phyloP scores from a whole-genome alignment of 2,797 vertebrate species.

The Triplophysa bombifrons region DNA sequence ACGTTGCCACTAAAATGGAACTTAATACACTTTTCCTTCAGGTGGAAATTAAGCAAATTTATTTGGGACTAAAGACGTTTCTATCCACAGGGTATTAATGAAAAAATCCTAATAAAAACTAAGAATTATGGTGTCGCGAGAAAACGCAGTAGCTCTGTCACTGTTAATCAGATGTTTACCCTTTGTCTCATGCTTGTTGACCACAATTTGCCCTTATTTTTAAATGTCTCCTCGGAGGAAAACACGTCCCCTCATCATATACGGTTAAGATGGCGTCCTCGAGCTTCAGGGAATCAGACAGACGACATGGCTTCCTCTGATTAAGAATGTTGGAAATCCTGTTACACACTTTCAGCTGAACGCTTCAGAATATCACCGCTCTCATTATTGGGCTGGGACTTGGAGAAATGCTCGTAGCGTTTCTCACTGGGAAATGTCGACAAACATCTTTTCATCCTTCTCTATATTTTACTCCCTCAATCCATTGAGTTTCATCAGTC shows the following conservation, averaged over 20 bases:
- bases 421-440: conserved; percentile 45
- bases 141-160: conserved; percentile 17
- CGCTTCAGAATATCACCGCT: conserved; percentile 70
- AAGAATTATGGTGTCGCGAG: conserved; percentile 1
- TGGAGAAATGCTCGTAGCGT: conserved; percentile 63
- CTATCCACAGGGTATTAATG: background rate
- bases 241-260: conserved; percentile 47
- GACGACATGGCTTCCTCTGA: conserved; percentile 74
- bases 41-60: background rate
- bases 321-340: conserved; percentile 82
- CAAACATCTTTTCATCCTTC: conserved; percentile 44
- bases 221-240: conserved; percentile 27
- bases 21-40: background rate
- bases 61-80: background rate
- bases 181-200: conserved; percentile 42
- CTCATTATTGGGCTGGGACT: conserved; percentile 71
- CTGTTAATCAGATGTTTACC: conserved; percentile 21
- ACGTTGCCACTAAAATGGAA: background rate
- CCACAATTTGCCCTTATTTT: conserved; percentile 35
- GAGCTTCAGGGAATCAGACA: conserved; percentile 71
- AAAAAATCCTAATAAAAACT: conserved; percentile 10
- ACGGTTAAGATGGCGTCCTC: conserved; percentile 67
- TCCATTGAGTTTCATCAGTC: conserved; percentile 42
- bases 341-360: conserved; percentile 77
- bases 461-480: conserved; percentile 40